Conservation (phyloP, 92 coral and sea anemone species). For the Desmophyllum pertusum region DNA sequence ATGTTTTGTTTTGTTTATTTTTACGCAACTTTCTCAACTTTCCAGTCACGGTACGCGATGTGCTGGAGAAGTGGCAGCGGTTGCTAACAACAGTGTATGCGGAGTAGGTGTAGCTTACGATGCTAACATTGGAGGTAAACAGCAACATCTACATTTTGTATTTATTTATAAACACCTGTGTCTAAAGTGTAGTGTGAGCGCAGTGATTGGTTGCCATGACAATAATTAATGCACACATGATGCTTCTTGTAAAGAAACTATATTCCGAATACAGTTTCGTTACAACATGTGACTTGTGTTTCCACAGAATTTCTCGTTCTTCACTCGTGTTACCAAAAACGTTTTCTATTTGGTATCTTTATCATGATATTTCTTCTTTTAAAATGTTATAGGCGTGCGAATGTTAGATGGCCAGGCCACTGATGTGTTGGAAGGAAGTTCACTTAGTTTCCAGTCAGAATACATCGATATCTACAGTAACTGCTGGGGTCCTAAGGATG, state of each 20-base stretch:
- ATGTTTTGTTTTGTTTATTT: not conserved
- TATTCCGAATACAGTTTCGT: too few relatives aligned
- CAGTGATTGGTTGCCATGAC: not conserved
- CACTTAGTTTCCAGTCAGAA: constrained; percentile 96
- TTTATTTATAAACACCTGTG: not conserved
- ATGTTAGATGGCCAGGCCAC: constrained; percentile 99
- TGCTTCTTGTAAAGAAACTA: too few relatives aligned
- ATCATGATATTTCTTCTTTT: not conserved
- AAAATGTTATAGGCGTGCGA: constrained; percentile 70
- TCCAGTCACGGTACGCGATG: constrained; percentile 95
- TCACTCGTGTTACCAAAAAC: too few relatives aligned
- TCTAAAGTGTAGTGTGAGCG: too few relatives aligned
- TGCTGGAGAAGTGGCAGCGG: constrained; percentile 98
- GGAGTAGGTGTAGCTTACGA: constrained; percentile 98
- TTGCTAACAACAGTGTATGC: constrained; percentile 89
- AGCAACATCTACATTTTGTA: not conserved
- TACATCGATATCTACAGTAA: constrained; percentile 97
- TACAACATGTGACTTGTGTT: too few relatives aligned
- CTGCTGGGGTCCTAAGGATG: constrained; percentile 99
- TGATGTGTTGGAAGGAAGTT: constrained; percentile 96
- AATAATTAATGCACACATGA: too few relatives aligned
- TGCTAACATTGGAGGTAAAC: constrained; percentile 94
- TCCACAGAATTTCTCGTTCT: too few relatives aligned
- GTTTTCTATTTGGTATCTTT: not conserved
- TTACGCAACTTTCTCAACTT: not conserved